Evolutionary conservation across 2,797 vertebrate genomes (phyloP).

Genomic region (Synanceia verrucosa): DNA sequence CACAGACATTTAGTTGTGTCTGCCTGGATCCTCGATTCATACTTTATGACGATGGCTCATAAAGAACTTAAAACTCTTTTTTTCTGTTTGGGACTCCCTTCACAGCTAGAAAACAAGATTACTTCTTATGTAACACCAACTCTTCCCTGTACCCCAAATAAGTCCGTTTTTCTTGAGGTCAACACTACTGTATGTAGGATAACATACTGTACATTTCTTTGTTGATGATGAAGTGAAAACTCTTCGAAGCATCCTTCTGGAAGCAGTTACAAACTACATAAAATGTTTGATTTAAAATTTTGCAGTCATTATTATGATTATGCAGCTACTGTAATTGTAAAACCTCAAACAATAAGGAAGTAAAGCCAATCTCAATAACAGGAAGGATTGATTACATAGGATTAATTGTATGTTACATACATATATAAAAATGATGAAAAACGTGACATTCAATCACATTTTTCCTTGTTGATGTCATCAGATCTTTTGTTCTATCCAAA

Average conservation of each 20-base stretch:
- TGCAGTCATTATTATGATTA: too few species aligned
- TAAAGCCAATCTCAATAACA: neutral
- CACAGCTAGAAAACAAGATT: neutral
- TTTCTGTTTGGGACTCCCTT: neutral
- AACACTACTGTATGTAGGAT: neutral
- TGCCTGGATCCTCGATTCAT: too few species aligned
- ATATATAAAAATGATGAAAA: neutral
- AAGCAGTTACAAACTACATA: neutral
- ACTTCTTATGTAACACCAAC: neutral
- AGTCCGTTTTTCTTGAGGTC: neutral
- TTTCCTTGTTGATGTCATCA: neutral
- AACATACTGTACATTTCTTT: neutral
- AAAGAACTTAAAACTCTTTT: neutral
- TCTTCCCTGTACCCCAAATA: neutral
- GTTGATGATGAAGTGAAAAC: neutral
- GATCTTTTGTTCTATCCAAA: neutral
- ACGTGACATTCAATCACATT: neutral
- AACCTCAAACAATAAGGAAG: neutral
- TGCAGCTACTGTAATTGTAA: neutral
- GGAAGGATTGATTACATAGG: neutral
- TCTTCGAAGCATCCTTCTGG: neutral
- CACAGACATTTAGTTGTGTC: too few species aligned
- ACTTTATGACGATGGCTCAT: neutral
- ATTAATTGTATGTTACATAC: neutral
- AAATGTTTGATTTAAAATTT: neutral